Evolutionary conservation across 2,797 vertebrate genomes (phyloP), one percentile per base, ranked within the genome.

Genomic region (Protonibea diacanthus): DNA sequence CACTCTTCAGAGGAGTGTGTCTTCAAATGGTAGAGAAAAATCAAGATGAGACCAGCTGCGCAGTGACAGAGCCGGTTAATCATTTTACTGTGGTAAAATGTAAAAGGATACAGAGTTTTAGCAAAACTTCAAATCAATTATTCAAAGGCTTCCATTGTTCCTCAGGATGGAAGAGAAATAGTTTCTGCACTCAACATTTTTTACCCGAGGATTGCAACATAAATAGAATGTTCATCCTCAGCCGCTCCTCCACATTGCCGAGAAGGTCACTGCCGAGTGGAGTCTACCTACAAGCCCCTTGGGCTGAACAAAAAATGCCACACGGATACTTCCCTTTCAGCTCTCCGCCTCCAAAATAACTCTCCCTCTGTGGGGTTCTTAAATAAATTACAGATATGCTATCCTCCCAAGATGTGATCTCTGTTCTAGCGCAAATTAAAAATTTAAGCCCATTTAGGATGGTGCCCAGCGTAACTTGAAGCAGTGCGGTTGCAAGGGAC

Each of bases 341-440:
- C 74, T 61, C 62, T 75, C 88, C 76, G 73, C 80, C 85, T 91
- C 89, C 80, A 91, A 94, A 95, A 93, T 91, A 94, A 90, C 90
- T 88, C 77, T 88, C 76, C 83, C 82, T 89, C 78, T 76, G 77
- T 68, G 81, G 78, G 81, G 74, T 83, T 93, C 86, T 92, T 93
- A 93, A 96, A 95, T 94, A 95, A 94, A 94, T 94, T 88, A 94
- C 86, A 87, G 89, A 89, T 87, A 87, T 82, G 92, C 90, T 90
- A 91, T 93, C 93, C 90, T 93, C 90, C 84, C 86, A 88, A 93
- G 94, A 95, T 93, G 93, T 84, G 91, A 94, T 95, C 93, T 92
- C 90, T 91, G 90, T 94, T 94, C 91, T 91, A 80, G 90, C 40
- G 40, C 89, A 89, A 92, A 96, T 95, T 88, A 95, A 95, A 95